Conservation (phyloP, 2,888 invertebrate species). For the Amblyjoppa fuscipennis region DNA sequence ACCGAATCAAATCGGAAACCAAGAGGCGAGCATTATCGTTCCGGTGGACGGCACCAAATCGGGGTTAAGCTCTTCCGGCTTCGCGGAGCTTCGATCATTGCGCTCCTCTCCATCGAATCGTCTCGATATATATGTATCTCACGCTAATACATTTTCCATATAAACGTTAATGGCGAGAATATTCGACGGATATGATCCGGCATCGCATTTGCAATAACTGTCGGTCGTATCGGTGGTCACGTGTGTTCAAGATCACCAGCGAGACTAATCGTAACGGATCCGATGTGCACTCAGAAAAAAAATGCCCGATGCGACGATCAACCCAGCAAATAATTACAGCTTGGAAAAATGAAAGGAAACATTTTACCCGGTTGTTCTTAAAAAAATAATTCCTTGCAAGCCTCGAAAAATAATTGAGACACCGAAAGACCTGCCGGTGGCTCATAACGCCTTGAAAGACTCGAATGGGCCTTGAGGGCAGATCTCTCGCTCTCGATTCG, state of each 20-base stretch:
- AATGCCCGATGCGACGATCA: constrained; percentile 41
- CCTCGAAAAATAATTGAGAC: neutral
- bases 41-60: constrained; percentile 78
- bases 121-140: constrained; percentile 40
- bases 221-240: constrained; percentile 53
- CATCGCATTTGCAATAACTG: constrained; percentile 55
- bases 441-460: constrained; percentile 1
- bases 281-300: constrained; percentile 19
- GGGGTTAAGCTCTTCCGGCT: constrained; percentile 84
- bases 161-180: constrained; percentile 58
- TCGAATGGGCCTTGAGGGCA: neutral
- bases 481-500: neutral
- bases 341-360: neutral
- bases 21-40: constrained; percentile 74
- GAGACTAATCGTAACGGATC: constrained; percentile 66
- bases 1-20: constrained; percentile 82
- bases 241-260: constrained; percentile 70
- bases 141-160: constrained; percentile 57
- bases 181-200: constrained; percentile 24
- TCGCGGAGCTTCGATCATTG: constrained; percentile 62
- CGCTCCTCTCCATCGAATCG: constrained; percentile 31
- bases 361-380: neutral
- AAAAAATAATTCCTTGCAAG: neutral
- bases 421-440: neutral
- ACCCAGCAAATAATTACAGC: constrained; percentile 40